These are phyloP conservation scores for Rhinoptilus africanus DNA, from an alignment of 2,113 vertebrate species.

Conservation along the genomic window DNA sequence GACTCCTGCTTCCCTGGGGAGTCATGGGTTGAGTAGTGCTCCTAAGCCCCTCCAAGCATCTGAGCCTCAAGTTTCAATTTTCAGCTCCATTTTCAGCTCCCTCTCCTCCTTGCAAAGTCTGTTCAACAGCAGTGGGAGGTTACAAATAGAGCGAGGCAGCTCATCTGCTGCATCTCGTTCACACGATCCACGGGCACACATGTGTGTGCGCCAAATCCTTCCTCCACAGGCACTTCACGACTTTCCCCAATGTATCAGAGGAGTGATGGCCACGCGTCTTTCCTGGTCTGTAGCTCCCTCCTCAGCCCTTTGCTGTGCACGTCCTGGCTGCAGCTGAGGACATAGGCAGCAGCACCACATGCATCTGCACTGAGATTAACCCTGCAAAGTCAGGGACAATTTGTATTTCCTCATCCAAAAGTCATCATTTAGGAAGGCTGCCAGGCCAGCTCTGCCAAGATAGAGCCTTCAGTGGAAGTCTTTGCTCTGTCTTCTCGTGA, in stretches of 20 bases:
- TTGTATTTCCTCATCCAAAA: neutral
- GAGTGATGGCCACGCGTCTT: neutral
- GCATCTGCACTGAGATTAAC: neutral
- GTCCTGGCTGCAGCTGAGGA: neutral
- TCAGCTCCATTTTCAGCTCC: conserved; percentile 5
- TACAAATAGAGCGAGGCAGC: conserved; percentile 6
- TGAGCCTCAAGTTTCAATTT: neutral
- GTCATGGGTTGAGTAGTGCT: neutral
- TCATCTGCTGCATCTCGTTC: neutral
- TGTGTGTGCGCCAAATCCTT: neutral
- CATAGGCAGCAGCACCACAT: neutral
- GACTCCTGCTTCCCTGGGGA: neutral
- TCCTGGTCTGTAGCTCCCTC: conserved; percentile 29
- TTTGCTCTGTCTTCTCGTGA: neutral
- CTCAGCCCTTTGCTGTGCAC: neutral
- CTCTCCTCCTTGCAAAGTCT: conserved; percentile 10
- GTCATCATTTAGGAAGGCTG: neutral
- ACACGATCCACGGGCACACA: neutral
- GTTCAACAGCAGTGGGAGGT: conserved; percentile 21
- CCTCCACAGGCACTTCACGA: neutral
- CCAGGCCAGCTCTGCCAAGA: neutral
- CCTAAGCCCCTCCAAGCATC: neutral
- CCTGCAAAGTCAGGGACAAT: neutral
- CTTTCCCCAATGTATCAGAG: neutral
- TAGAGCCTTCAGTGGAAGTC: neutral